Conservation (phyloP, 1,140 invertebrate genomes). For the Mactra quadrangularis region DNA sequence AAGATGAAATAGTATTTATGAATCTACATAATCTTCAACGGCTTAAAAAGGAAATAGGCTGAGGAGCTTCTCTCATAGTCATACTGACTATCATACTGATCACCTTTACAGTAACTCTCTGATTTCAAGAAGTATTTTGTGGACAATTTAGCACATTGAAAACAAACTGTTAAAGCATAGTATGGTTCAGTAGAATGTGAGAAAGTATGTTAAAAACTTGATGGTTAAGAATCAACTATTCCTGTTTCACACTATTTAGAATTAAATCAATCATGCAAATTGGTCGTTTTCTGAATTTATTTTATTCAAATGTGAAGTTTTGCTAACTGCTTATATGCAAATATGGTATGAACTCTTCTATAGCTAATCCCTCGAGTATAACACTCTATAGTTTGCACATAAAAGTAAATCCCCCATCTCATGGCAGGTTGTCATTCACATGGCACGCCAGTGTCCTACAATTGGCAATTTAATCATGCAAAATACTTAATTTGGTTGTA, state of each 20-base stretch:
- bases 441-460: constrained; percentile 4
- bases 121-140: too few relatives aligned
- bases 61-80: too few relatives aligned
- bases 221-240: constrained; percentile 32
- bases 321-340: constrained; percentile 37
- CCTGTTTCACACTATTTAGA: constrained; percentile 30
- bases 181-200: too few relatives aligned
- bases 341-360: constrained; percentile 28
- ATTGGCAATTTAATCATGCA: constrained; percentile 35
- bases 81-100: too few relatives aligned
- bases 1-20: too few relatives aligned
- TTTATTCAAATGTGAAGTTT: constrained; percentile 51
- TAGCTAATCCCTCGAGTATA: constrained; percentile 33
- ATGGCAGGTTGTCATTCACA: constrained; percentile 33
- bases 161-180: too few relatives aligned
- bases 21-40: too few relatives aligned
- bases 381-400: constrained; percentile 45
- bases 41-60: too few relatives aligned
- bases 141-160: background rate
- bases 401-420: constrained; percentile 27
- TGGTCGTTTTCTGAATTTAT: constrained; percentile 47
- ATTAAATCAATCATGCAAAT: constrained; percentile 48
- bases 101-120: too few relatives aligned
- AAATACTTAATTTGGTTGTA: constrained; percentile 50
- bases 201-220: constrained; percentile 2